These are phyloP conservation scores for Bagarius yarrelli DNA, from an alignment of 2,113 vertebrate genomes.

Conservation along the genomic window DNA sequence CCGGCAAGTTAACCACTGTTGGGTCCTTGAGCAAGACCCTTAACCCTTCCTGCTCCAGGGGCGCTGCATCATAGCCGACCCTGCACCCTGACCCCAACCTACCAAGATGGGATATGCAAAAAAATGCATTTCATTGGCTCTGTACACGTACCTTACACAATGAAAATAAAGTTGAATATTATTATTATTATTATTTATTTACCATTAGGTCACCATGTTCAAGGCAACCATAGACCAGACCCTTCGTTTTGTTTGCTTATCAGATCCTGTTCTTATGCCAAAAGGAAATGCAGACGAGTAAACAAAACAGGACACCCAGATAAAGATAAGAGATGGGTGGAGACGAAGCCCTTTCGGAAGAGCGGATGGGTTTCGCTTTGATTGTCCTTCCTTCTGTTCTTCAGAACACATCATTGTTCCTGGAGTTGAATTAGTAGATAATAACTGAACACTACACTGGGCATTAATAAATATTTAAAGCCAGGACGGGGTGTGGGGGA, in stretches of 20 bases:
- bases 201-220: neutral
- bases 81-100: no score
- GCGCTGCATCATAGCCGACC: no score
- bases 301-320: conserved; percentile 5
- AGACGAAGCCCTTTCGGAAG: neutral
- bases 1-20: no score
- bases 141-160: no score
- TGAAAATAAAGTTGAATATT: no score
- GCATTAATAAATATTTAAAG: conserved; percentile 21
- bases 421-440: conserved; percentile 13
- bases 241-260: neutral
- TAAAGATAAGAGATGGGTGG: neutral
- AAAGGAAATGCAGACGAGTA: neutral
- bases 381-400: neutral
- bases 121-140: no score
- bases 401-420: neutral
- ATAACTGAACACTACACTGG: conserved; percentile 3
- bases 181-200: neutral
- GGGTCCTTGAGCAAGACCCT: no score
- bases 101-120: no score
- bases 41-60: no score
- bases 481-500: neutral
- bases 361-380: neutral
- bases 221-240: neutral
- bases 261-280: neutral